phyloP scores from a whole-genome alignment of 2,113 vertebrate species.

The Oryzias melastigma region DNA sequence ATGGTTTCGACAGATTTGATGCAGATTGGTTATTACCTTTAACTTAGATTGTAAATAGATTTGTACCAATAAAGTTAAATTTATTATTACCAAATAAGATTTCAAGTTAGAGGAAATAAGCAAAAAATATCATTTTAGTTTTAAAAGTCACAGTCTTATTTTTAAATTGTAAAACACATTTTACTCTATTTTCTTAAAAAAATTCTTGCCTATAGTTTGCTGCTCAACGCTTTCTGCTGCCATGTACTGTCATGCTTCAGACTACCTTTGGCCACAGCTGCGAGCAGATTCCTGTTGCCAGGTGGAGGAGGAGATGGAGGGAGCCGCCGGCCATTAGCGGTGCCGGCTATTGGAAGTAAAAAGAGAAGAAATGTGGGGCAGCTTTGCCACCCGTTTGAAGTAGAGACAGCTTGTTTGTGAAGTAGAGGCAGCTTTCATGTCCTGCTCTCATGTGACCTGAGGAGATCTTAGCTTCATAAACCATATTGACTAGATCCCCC shows the following conservation, averaged over 20 bases:
- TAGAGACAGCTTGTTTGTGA: conserved; percentile 74
- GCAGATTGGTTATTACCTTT: too few species aligned
- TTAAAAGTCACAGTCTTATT: too few species aligned
- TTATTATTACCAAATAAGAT: too few species aligned
- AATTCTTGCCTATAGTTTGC: background rate
- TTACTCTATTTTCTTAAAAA: background rate
- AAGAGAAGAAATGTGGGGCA: conserved; percentile 60
- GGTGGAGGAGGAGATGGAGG: conserved; percentile 57
- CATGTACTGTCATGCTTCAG: conserved; percentile 48
- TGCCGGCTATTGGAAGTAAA: conserved; percentile 61
- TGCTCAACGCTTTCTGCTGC: background rate
- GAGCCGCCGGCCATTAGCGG: conserved; percentile 63
- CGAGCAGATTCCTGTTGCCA: conserved; percentile 49
- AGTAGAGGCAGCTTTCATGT: conserved; percentile 70
- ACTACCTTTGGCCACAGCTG: conserved; percentile 58
- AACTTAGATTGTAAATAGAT: too few species aligned
- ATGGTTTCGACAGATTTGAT: too few species aligned
- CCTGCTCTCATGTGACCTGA: conserved; percentile 63
- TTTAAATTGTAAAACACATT: too few species aligned
- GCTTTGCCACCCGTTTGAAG: conserved; percentile 65
- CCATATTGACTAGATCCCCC: conserved; percentile 60
- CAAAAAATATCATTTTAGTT: too few species aligned
- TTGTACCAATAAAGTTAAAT: too few species aligned
- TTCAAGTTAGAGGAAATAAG: too few species aligned
- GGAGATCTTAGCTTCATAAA: conserved; percentile 67